Conservation (phyloP, 2,888 invertebrate species). For the Quadriops clusia region DNA sequence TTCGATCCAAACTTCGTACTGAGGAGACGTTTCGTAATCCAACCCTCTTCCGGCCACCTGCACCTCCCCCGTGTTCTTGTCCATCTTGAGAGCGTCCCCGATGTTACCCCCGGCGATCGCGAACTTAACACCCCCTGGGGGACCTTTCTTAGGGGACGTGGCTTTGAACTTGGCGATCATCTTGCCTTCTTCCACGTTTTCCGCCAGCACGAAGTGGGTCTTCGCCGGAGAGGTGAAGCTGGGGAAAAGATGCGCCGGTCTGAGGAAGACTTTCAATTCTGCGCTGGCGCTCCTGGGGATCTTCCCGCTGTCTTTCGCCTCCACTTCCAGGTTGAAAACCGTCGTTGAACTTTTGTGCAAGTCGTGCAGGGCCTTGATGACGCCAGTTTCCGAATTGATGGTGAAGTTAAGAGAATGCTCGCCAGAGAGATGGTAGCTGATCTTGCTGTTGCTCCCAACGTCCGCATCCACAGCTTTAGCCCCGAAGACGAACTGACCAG, state of each 20-base stretch:
- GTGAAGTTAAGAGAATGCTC: conserved; percentile 66
- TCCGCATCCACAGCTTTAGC: conserved; percentile 79
- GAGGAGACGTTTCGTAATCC: conserved; percentile 72
- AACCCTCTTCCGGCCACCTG: conserved; percentile 66
- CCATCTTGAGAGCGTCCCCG: conserved; percentile 73
- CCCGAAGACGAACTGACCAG: conserved; percentile 82
- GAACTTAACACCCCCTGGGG: conserved; percentile 58
- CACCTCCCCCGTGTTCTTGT: conserved; percentile 67
- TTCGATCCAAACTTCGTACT: conserved; percentile 87
- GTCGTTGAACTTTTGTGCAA: conserved; percentile 47
- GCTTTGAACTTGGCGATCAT: conserved; percentile 68
- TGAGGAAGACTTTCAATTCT: conserved; percentile 63
- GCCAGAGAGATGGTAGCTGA: conserved; percentile 67
- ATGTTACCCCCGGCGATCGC: conserved; percentile 90
- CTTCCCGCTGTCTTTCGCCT: conserved; percentile 70
- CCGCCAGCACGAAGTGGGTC: conserved; percentile 64
- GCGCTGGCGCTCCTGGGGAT: conserved; percentile 59
- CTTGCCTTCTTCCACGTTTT: conserved; percentile 67
- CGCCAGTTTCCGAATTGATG: conserved; percentile 72
- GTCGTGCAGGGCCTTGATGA: conserved; percentile 67
- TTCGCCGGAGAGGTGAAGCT: conserved; percentile 58
- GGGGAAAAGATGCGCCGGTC: conserved; percentile 69
- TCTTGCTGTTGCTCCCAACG: conserved; percentile 66
- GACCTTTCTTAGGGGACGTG: conserved; percentile 65
- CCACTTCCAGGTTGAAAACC: conserved; percentile 59